A percentile compares a stretch with the other conserved stretches of the same genome.
Conservation (phyloP, 2,797 vertebrate species). For the Scolopax rusticola region DNA sequence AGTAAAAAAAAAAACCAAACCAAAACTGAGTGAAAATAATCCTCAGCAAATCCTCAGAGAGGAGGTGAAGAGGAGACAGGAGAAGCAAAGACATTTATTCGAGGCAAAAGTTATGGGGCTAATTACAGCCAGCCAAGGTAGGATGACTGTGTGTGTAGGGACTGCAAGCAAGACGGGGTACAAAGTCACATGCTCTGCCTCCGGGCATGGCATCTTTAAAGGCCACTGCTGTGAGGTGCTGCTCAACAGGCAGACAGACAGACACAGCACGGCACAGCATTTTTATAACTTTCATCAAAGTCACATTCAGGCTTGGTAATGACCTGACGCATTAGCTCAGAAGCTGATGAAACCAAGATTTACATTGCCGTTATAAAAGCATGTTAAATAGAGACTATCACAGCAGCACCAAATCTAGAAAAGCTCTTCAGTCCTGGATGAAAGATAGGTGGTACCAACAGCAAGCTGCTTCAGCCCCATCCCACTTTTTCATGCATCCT, state of each 20-base stretch:
- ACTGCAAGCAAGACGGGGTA: background rate
- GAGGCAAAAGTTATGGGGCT: background rate
- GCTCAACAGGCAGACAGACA: background rate
- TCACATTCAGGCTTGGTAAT: background rate
- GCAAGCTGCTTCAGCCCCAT: background rate
- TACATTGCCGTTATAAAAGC: background rate
- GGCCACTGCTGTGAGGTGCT: background rate
- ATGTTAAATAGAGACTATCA: background rate
- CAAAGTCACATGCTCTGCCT: background rate
- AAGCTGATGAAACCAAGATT: background rate
- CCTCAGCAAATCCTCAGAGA: background rate
- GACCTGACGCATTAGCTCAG: background rate
- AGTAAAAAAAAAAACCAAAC: background rate
- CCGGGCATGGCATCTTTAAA: background rate
- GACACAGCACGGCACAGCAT: accelerated
- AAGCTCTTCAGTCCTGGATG: conserved; percentile 10
- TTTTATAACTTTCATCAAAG: background rate
- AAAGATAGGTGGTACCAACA: background rate
- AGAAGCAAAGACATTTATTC: background rate
- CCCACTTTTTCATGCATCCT: background rate
- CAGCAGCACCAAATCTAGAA: background rate
- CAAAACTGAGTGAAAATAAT: background rate
- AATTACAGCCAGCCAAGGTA: background rate
- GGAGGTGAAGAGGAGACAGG: background rate
- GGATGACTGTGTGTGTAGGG: background rate